Conservation (phyloP, 2,888 invertebrate species). For the Palloptera scutellata region DNA sequence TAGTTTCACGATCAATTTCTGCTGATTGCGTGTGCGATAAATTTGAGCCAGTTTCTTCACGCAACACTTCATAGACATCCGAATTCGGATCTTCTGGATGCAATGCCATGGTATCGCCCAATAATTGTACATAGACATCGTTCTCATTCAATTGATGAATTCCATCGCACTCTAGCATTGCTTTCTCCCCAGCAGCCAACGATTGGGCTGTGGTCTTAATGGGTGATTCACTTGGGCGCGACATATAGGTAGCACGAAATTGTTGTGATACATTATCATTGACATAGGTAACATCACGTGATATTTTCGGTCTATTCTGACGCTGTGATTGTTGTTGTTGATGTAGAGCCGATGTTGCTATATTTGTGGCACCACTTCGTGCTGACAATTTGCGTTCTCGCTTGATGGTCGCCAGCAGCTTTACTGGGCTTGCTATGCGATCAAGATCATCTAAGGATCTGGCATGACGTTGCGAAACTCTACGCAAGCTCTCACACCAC, state of each 20-base stretch:
- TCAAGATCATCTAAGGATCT: conserved; percentile 85
- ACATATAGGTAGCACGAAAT: conserved; percentile 50
- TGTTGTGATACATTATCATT: conserved; percentile 73
- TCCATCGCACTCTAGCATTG: conserved; percentile 27
- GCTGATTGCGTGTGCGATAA: conserved; percentile 65
- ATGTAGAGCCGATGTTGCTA: neutral
- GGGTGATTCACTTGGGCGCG: conserved; percentile 45
- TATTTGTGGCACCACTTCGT: neutral
- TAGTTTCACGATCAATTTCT: conserved; percentile 83
- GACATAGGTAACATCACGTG: conserved; percentile 80
- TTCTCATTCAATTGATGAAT: conserved; percentile 39
- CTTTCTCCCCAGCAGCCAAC: conserved; percentile 29
- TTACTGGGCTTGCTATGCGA: conserved; percentile 54
- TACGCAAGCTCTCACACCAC: conserved; percentile 81
- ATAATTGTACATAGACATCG: conserved; percentile 60
- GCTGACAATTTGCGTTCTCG: conserved; percentile 7
- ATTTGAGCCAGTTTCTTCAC: conserved; percentile 57
- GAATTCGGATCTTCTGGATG: conserved; percentile 43
- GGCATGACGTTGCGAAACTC: conserved; percentile 82
- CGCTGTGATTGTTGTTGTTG: conserved; percentile 1
- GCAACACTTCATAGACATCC: conserved; percentile 62
- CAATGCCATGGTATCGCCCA: conserved; percentile 34
- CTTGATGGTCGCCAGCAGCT: neutral
- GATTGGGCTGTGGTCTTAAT: conserved; percentile 23
- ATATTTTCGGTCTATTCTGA: conserved; percentile 66